phyloP scores from a whole-genome alignment of 2,113 vertebrate genomes.

The Antigone vipio region DNA sequence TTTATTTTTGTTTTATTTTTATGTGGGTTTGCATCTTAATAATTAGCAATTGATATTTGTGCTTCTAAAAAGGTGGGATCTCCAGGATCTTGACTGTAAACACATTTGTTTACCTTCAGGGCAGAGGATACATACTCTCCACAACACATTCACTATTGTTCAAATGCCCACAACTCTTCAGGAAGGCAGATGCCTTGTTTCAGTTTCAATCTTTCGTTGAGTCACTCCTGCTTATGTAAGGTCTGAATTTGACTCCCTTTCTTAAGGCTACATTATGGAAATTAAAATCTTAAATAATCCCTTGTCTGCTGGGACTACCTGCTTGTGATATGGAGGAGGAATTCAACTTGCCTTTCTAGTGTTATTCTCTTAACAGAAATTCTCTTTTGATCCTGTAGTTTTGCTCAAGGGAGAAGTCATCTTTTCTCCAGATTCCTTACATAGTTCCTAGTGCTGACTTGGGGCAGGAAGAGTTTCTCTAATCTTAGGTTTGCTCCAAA shows the following conservation, averaged over 20 bases:
- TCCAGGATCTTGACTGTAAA: not conserved
- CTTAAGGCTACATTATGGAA: slow-evolving; percentile 39
- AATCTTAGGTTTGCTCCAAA: not conserved
- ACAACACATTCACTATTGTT: slow-evolving; percentile 1
- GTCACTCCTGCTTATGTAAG: slow-evolving; percentile 48
- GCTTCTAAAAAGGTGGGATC: not conserved
- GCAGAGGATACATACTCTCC: not conserved
- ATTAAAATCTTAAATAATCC: slow-evolving; percentile 42
- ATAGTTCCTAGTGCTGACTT: not conserved
- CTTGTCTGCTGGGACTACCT: slow-evolving; percentile 4
- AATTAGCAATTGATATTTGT: not conserved
- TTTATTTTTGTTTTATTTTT: slow-evolving; percentile 12
- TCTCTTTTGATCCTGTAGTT: not conserved
- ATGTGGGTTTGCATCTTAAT: not conserved
- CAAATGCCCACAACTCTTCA: slow-evolving; percentile 25
- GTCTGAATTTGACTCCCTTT: slow-evolving; percentile 22
- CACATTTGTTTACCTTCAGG: not conserved
- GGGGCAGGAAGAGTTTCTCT: not conserved
- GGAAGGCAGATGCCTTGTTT: slow-evolving; percentile 40
- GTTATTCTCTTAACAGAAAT: not conserved
- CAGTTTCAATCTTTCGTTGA: slow-evolving; percentile 51
- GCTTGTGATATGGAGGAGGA: not conserved
- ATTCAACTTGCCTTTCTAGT: not conserved
- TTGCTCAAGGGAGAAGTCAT: not conserved
- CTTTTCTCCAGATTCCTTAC: not conserved